Evolutionary conservation across 2,113 vertebrate genomes (phyloP).

Genomic region (Phylloscopus trochilus): DNA sequence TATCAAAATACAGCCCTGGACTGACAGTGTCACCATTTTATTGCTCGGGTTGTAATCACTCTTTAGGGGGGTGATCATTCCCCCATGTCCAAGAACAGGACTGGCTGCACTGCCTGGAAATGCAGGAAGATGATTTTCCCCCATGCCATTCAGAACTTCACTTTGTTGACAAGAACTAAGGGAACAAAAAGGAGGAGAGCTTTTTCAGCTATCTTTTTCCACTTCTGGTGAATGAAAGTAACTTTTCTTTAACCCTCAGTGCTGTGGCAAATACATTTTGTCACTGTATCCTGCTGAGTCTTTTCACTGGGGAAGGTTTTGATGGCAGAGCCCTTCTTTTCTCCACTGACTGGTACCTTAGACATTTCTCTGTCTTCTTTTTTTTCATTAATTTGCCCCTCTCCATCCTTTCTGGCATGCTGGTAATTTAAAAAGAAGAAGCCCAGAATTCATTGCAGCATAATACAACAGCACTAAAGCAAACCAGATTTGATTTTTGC

Average conservation of each 20-base stretch:
- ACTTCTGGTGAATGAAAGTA: slow-evolving; percentile 42
- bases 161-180: slow-evolving; percentile 60
- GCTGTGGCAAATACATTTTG: slow-evolving; percentile 36
- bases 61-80: neutral
- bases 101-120: neutral
- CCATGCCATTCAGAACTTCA: slow-evolving; percentile 30
- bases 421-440: neutral
- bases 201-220: slow-evolving; percentile 8
- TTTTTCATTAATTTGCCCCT: slow-evolving; percentile 43
- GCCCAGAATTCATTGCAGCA: neutral
- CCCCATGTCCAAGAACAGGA: neutral
- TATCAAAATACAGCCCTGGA: neutral
- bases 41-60: neutral
- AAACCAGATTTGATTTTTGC: neutral
- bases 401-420: neutral
- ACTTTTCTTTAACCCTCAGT: slow-evolving; percentile 58
- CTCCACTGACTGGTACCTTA: neutral
- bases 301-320: slow-evolving; percentile 58
- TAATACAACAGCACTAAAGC: neutral
- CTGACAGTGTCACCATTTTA: neutral
- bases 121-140: neutral
- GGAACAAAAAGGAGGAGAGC: slow-evolving; percentile 31
- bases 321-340: slow-evolving; percentile 36
- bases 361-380: neutral
- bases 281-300: slow-evolving; percentile 30